Conservation (phyloP, 37 sponge, comb jelly and placozoan genomes). For the Tethya wilhelma region DNA sequence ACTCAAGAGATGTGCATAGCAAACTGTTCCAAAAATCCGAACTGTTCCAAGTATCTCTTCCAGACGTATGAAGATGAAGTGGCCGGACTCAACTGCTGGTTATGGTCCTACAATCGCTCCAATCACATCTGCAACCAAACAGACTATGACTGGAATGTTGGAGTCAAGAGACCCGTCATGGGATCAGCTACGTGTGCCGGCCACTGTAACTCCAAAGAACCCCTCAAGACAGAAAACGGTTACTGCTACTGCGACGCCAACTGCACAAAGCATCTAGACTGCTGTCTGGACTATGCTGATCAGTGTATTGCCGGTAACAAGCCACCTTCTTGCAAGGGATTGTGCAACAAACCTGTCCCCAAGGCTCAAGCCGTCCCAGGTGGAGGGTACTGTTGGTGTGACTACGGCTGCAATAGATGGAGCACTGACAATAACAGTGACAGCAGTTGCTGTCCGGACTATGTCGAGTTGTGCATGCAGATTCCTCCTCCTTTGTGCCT, state of each 20-base stretch:
- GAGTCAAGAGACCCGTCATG: constrained; percentile 30
- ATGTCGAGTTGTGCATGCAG: constrained; percentile 12
- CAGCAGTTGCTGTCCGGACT: constrained; percentile 55
- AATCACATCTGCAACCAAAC: constrained; percentile 5
- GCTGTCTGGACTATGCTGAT: constrained; percentile 55
- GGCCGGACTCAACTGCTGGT: constrained; percentile 15
- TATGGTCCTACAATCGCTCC: constrained; percentile 36
- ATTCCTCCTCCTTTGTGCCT: constrained; percentile 22
- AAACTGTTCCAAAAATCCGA: not conserved
- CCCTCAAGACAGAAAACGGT: not conserved
- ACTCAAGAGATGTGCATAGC: constrained; percentile 11
- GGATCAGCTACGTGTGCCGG: constrained; percentile 23
- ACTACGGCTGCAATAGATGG: constrained; percentile 23
- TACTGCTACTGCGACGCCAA: constrained; percentile 47
- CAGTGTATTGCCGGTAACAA: not conserved
- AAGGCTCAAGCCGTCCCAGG: constrained; percentile 18
- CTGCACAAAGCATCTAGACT: constrained; percentile 37
- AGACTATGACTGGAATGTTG: constrained; percentile 10
- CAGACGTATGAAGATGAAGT: not conserved
- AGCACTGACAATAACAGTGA: constrained; percentile 52
- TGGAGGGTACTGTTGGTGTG: constrained; percentile 55
- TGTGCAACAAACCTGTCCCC: not conserved
- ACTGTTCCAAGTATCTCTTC: constrained; percentile 47
- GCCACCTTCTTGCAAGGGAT: constrained; percentile 14
- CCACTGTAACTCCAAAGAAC: constrained; percentile 13